These are phyloP conservation scores for Prunella strophiata DNA, from an alignment of 2,797 vertebrate genomes.

Conservation along the genomic window DNA sequence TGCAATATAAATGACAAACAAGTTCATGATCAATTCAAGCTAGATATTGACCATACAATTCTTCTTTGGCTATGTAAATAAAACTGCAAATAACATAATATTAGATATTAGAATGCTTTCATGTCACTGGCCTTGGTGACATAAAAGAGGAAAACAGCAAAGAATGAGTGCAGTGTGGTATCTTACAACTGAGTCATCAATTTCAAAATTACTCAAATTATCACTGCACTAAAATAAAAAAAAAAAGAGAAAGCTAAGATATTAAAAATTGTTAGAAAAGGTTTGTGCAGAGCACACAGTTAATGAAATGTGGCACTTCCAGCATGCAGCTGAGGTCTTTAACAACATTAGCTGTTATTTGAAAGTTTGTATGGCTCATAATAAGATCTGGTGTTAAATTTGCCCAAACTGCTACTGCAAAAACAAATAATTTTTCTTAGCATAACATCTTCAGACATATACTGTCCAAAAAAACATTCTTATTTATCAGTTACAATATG, in stretches of 20 bases:
- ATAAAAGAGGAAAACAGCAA: not conserved
- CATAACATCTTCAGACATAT: not conserved
- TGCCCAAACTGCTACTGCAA: not conserved
- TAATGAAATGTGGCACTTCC: not conserved
- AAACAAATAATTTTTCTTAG: not conserved
- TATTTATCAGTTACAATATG: not conserved
- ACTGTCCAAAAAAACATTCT: not conserved
- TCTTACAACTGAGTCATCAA: not conserved
- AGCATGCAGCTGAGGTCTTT: not conserved
- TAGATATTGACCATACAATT: not conserved
- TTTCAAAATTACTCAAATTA: not conserved
- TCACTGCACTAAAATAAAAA: not conserved
- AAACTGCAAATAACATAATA: not conserved
- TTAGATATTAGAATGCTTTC: not conserved
- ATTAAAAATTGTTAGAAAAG: not conserved
- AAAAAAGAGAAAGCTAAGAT: not conserved
- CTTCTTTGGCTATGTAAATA: not conserved
- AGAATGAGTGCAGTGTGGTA: not conserved
- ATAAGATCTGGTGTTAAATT: not conserved
- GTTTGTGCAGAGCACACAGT: not conserved
- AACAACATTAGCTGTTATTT: not conserved
- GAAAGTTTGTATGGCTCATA: not conserved
- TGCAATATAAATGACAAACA: not conserved
- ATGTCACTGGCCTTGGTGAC: not conserved
- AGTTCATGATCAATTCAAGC: not conserved